Evolutionary conservation across 1,140 invertebrate species (phyloP).

Genomic region (Pinna nobilis): DNA sequence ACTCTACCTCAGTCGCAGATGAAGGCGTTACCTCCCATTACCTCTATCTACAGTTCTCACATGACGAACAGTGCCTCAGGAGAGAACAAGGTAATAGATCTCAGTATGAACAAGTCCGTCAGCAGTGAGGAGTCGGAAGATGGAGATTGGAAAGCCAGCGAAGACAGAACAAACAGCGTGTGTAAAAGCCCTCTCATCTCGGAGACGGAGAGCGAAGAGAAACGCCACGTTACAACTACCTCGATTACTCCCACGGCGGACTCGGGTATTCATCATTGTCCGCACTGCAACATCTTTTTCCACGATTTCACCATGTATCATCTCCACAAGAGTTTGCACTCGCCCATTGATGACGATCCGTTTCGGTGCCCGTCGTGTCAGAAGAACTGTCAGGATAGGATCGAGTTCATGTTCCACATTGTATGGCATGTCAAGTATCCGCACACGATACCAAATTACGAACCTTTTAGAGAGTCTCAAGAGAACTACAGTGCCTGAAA

Average conservation of each 20-base stretch:
- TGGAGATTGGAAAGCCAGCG: constrained; percentile 53
- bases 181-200: constrained; percentile 41
- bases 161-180: not conserved
- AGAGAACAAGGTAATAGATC: constrained; percentile 64
- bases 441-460: constrained; percentile 71
- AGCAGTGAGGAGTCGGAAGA: constrained; percentile 56
- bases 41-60: constrained; percentile 33
- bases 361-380: constrained; percentile 69
- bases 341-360: constrained; percentile 62
- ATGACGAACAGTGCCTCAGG: constrained; percentile 2
- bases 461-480: constrained; percentile 68
- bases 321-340: constrained; percentile 69
- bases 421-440: constrained; percentile 72
- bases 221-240: constrained; percentile 65
- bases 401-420: constrained; percentile 72
- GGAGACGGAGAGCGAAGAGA: constrained; percentile 63
- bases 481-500: no score
- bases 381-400: constrained; percentile 68
- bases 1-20: constrained; percentile 49
- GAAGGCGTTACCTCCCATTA: constrained; percentile 30
- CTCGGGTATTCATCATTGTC: constrained; percentile 67
- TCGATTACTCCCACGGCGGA: constrained; percentile 62
- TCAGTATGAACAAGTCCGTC: constrained; percentile 64
- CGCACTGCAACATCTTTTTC: constrained; percentile 70
- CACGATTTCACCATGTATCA: constrained; percentile 71